Evolutionary conservation across 2,888 invertebrate genomes (phyloP).

Genomic region (Drosophila paranaensis): DNA sequence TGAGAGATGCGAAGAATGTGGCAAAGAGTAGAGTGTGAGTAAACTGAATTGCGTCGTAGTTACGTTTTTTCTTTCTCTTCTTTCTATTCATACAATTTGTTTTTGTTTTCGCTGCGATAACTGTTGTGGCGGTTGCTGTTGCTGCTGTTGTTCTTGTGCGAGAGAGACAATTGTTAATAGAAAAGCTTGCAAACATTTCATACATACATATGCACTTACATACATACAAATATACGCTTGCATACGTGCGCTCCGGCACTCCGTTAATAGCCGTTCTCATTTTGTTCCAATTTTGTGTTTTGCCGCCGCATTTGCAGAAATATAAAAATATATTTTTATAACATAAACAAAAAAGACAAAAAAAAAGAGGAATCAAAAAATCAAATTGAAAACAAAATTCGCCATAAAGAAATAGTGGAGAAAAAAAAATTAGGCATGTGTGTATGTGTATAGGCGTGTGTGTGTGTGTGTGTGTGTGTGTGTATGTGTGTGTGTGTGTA

Average conservation of each 20-base stretch:
- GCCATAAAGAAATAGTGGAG: slow-evolving; percentile 45
- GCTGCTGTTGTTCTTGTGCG: slow-evolving; percentile 37
- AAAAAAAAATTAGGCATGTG: neutral
- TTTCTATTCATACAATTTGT: slow-evolving; percentile 28
- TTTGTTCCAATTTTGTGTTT: slow-evolving; percentile 10
- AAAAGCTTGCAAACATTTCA: slow-evolving; percentile 41
- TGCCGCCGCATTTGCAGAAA: slow-evolving; percentile 44
- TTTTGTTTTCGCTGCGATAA: slow-evolving; percentile 43
- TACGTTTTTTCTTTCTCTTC: slow-evolving; percentile 47
- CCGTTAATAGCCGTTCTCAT: slow-evolving; percentile 15
- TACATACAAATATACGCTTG: neutral
- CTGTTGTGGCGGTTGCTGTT: slow-evolving; percentile 44
- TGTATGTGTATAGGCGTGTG: neutral
- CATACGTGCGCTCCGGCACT: slow-evolving; percentile 20
- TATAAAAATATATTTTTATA: slow-evolving; percentile 69
- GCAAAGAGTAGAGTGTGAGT: slow-evolving; percentile 65
- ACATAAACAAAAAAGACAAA: slow-evolving; percentile 59
- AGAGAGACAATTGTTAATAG: slow-evolving; percentile 52
- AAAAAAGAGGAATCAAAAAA: slow-evolving; percentile 15
- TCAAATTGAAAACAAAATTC: slow-evolving; percentile 40
- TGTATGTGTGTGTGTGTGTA: slow-evolving; percentile 21
- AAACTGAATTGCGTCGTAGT: slow-evolving; percentile 81
- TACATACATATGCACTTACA: neutral
- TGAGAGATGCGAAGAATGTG: slow-evolving; percentile 35
- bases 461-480: neutral